Percentiles rank a stretch among this genome's conserved stretches.
Conservation (phyloP, 2,797 vertebrate species). For the Aeoliscus strigatus region DNA sequence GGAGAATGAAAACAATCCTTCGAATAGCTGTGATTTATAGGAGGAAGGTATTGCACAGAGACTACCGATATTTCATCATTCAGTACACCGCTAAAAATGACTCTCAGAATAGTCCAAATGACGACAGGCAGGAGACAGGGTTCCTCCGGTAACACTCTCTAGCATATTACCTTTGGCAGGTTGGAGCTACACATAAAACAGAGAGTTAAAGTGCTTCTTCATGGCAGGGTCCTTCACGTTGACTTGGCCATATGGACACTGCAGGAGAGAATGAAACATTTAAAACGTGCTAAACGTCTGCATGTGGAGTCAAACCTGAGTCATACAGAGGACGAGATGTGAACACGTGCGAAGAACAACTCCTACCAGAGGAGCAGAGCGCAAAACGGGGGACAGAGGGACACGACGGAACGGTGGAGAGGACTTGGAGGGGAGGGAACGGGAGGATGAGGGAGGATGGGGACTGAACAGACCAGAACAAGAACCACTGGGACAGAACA, state of each 20-base stretch:
- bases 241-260: constrained; percentile 86
- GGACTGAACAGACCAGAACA: constrained; percentile 4
- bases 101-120: constrained; percentile 64
- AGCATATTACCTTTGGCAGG: constrained; percentile 24
- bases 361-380: background rate
- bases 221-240: constrained; percentile 79
- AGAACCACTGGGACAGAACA: constrained; percentile 4
- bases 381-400: background rate
- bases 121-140: too few species aligned
- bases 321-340: constrained; percentile 27
- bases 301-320: constrained; percentile 24
- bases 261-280: constrained; percentile 58
- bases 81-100: constrained; percentile 61
- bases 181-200: constrained; percentile 70
- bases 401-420: background rate
- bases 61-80: constrained; percentile 77
- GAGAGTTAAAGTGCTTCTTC: constrained; percentile 79
- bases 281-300: constrained; percentile 24
- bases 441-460: constrained; percentile 1
- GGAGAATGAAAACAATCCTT: constrained; percentile 61
- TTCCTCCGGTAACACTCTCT: constrained; percentile 25
- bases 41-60: constrained; percentile 73
- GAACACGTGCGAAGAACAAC: constrained; percentile 15
- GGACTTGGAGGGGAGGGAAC: constrained; percentile 1
- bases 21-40: constrained; percentile 66